These are phyloP conservation scores for Bombus soroeensis DNA, from an alignment of 1,140 invertebrate species.

Conservation along the genomic window DNA sequence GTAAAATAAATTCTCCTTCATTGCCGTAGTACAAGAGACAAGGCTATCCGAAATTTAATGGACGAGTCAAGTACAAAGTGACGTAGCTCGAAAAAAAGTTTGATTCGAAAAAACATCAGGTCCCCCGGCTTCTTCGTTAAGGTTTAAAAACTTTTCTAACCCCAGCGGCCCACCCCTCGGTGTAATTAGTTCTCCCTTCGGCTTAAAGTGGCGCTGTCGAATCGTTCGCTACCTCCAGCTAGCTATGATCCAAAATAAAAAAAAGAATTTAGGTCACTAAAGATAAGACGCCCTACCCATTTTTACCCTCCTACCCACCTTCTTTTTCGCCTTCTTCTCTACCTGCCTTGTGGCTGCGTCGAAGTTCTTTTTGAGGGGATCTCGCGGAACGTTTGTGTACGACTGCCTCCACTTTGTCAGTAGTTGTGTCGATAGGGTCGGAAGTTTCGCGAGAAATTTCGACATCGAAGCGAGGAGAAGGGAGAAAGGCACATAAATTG, in stretches of 20 bases:
- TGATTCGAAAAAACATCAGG: conserved; percentile 1
- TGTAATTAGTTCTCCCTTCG: conserved; percentile 77
- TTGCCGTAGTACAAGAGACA: not conserved
- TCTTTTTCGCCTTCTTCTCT: not conserved
- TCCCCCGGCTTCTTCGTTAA: conserved; percentile 7
- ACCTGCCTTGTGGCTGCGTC: conserved; percentile 28
- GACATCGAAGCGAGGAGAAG: not conserved
- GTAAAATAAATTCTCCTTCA: not conserved
- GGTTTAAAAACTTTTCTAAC: conserved; percentile 71
- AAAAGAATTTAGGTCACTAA: conserved; percentile 69
- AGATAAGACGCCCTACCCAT: conserved; percentile 70
- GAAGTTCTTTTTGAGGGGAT: conserved; percentile 50
- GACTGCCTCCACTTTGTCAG: not conserved
- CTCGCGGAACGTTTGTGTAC: not conserved
- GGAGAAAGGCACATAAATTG: not conserved
- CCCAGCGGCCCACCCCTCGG: conserved; percentile 2
- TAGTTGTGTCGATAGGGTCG: conserved; percentile 4
- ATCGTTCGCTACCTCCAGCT: conserved; percentile 39
- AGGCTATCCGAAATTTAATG: conserved; percentile 15
- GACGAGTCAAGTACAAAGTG: conserved; percentile 5
- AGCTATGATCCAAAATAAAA: conserved; percentile 41
- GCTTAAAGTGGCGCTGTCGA: conserved; percentile 74
- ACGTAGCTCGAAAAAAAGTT: not conserved
- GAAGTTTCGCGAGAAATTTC: conserved; percentile 61
- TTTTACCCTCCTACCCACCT: conserved; percentile 19